Conservation (phyloP, 2,797 vertebrate genomes). For the Rhynchotus rufescens region DNA sequence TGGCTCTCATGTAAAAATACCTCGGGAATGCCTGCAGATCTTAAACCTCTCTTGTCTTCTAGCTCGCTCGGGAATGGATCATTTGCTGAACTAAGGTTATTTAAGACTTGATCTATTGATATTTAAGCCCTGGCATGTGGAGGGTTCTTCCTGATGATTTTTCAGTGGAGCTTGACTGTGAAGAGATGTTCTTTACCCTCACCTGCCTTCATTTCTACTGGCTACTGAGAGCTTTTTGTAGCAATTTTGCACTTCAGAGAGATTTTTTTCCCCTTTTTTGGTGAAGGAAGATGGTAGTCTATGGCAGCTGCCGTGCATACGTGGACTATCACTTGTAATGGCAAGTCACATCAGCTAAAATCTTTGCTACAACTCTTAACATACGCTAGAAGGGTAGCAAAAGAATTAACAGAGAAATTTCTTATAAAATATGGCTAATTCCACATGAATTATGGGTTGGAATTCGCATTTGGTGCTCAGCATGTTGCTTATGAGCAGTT, state of each 20-base stretch:
- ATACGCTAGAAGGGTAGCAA: background rate
- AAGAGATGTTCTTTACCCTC: background rate
- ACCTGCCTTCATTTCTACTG: slow-evolving; percentile 1
- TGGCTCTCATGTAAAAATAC: background rate
- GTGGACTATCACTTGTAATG: background rate
- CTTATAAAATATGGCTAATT: slow-evolving; percentile 39
- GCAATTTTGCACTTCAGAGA: background rate
- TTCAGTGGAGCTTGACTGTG: background rate
- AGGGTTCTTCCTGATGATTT: background rate
- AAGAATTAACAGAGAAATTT: background rate
- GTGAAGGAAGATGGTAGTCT: background rate
- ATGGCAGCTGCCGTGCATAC: slow-evolving; percentile 24
- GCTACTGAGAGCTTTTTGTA: background rate
- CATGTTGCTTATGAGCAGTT: slow-evolving; percentile 24
- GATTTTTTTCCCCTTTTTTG: background rate
- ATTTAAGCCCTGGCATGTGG: background rate
- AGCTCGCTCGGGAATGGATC: background rate
- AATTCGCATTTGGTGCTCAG: slow-evolving; percentile 8
- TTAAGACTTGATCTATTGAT: background rate
- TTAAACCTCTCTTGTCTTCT: background rate
- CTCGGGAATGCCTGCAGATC: background rate
- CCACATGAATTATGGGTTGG: slow-evolving; percentile 6
- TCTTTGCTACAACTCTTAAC: background rate
- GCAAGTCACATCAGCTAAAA: slow-evolving; percentile 9
- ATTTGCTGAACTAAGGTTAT: background rate